Base-by-base conservation (phyloP, 2,888 invertebrate species). In the Xestia c-nigrum region DNA sequence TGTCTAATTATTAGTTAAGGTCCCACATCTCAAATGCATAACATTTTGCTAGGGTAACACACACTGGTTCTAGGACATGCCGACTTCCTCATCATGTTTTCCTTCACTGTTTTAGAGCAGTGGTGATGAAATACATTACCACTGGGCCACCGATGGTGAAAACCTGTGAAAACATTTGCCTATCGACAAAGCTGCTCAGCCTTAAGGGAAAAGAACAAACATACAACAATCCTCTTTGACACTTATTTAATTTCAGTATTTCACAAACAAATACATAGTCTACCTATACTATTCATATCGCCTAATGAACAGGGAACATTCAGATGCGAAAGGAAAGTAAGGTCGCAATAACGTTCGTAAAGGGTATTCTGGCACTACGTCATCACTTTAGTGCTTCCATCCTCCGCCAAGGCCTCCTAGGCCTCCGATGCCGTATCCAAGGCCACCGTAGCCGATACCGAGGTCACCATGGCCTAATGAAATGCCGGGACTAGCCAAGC, bases 381-480 rank as follows among this genome's bases (percentile, higher is more conserved):
- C 73, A 79, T 78, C 81, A 75, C 72, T 72, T 55, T 88, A 91
- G 89, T 92, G 90, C 79, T 91, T 90, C 90, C 87, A 91, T 63
- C 83, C 75, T 19, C 82, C 50, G 64, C 76, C 87, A 19, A 80
- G 74, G 2, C 80, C 78, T 43, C 82, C 87, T 16, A 79, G 74
- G 19, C 84, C 85, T 31, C 79, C 78, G 69, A 76, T 80, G 19
- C 84, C 85, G 57, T 80, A 71, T 9, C 82, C 89, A 14, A 78
- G 73, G 38, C 77, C 70, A 3, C 65, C 80, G 10, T 77, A 76
- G 10, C 80, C 85, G 7, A 74, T 46, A 16, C 46, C 75, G 6
- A 74, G 55, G 38, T 75, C 75, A 0, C 43, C 73, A 19, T 55
- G n/a, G 21, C 74, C 46, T 14, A 74, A 55, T n/a, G n/a, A 43